These are phyloP conservation scores for Taxidea taxus DNA, from an alignment of 2,113 vertebrate species.

Conservation along the genomic window DNA sequence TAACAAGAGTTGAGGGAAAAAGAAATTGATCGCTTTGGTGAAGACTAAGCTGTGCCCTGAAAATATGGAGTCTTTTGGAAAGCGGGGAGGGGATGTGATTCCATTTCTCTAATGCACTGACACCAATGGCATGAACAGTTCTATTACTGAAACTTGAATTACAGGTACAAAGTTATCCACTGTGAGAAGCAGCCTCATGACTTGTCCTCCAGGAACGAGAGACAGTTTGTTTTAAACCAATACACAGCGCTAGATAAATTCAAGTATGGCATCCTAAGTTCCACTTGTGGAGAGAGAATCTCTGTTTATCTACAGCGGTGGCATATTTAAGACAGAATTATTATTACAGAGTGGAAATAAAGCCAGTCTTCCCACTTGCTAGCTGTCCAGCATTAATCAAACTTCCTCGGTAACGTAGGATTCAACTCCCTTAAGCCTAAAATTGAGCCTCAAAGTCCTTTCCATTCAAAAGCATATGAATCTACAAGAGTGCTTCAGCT, in stretches of 20 bases:
- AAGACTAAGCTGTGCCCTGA: slow-evolving; percentile 42
- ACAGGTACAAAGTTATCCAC: neutral
- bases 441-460: neutral
- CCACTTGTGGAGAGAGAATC: neutral
- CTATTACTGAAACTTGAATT: neutral
- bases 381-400: neutral
- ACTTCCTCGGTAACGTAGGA: neutral
- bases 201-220: neutral
- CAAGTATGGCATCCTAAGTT: neutral
- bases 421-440: neutral
- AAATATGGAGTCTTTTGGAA: neutral
- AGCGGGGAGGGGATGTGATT: neutral
- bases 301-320: neutral
- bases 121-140: neutral
- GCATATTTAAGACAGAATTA: neutral
- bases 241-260: neutral
- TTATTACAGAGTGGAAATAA: slow-evolving; percentile 43
- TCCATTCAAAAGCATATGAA: neutral
- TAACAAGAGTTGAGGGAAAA: slow-evolving; percentile 42
- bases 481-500: neutral
- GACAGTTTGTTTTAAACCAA: neutral
- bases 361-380: slow-evolving; percentile 1
- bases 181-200: neutral
- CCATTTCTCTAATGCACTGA: neutral
- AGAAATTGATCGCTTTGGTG: slow-evolving; percentile 29